Evolutionary conservation across 2,797 vertebrate genomes (phyloP), one percentile per base, ranked within the genome.

Genomic region (Pseudotriccus pelzelni): DNA sequence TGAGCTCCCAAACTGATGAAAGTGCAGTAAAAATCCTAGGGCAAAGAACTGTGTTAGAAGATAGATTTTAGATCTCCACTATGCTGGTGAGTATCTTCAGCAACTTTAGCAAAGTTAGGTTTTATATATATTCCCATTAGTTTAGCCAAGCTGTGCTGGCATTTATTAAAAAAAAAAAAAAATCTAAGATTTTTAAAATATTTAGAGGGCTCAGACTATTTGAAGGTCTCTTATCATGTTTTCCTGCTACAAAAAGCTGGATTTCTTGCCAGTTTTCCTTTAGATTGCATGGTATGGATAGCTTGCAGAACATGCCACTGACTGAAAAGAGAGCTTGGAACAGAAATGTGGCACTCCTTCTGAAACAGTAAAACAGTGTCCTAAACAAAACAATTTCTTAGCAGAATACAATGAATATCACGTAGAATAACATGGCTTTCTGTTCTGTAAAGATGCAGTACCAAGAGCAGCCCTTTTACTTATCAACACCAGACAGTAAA

Each of bases 401-500:
- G 58, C 67, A 87, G 78, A 73, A 83, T n/a, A 52, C 6, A 13
- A 74, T 41, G 28, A 3, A 8, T 43, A 50, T 24, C 58, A 10
- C 3, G 12, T 55, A 77, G 25, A 90, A 64, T 11, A 53, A 34
- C 27, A 55, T 2, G 10, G 41, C 50, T 89, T 95, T 80, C 30
- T 58, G 4, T 47, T 66, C 82, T 43, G 58, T 79, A 85, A 56
- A 21, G 64, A 62, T 72, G 69, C 32, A 47, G 56, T 90, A 92
- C 43, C 47, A 70, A 50, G 22, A 59, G 23, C 89, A 85, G 60
- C 20, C 43, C 19, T 89, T 94, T 60, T 52, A 67, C 41, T 77
- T 73, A 79, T 90, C 75, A 76, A 66, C 79, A 84, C 21, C 69
- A 76, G 78, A 63, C 69, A 93, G 69, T 68, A 96, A 90, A 94